Base-by-base conservation (phyloP, 2,113 vertebrate species). In the Anser cygnoides region DNA sequence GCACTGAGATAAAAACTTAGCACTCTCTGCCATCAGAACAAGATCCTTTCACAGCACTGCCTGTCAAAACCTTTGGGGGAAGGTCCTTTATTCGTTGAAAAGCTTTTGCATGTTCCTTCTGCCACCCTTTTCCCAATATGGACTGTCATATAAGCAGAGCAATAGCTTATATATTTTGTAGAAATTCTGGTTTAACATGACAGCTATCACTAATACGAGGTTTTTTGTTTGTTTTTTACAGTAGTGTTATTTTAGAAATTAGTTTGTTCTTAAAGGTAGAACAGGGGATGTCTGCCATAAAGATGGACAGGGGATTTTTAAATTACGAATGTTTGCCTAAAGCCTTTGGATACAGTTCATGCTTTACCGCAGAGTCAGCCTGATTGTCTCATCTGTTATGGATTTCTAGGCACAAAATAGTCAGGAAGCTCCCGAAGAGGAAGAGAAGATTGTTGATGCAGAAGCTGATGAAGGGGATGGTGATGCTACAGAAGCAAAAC, bases 381-480 rank as follows among this genome's bases (percentile, higher is more conserved):
- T 82, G 49, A 63, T 62, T 31, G 10, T 91, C 52, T 87, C 13
- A 1, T 88, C 71, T 95, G 29, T 77, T 33, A 1, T n/a, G 50
- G 13, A 55, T 87, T 87, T 95, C 20, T 87, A 89, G 90, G 16
- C 13, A 46, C 84, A 96, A 92, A 95, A 98, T 76, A 68, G 80
- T 44, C 94, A 95, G 39, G 98, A 98, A 1, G 96, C 58, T 5
- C 96, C 95, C 8, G 97, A 79, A 55, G 99, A 98, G 33, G 98
- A 98, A 7, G 97, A 75, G 41, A 97, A 92, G 70, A 97, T 98
- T 10, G 98, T 99, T 58, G 98, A 99, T 6, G 99, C 98, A 26
- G 98, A 98, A 91, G 98, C 97, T 17, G 98, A 99, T 21, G 99
- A 99, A 97, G 99, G 99, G 5, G 99, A 99, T 28, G 97, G 99